phyloP scores from a whole-genome alignment of 37 sponge, comb jelly and placozoan species.

The Hexactinellida sp. region DNA sequence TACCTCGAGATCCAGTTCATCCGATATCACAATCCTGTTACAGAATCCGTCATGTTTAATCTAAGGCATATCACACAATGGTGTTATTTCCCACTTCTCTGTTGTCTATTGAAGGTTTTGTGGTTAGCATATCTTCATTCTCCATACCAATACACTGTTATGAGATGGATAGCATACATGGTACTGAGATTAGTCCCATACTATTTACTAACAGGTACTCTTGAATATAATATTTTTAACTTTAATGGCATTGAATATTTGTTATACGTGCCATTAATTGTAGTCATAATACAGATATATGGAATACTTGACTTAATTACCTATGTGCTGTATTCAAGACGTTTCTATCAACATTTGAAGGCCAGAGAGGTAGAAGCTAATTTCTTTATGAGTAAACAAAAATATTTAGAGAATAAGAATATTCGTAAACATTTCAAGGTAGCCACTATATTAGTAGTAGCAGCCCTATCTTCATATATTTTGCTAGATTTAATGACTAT shows the following conservation, averaged over 20 bases:
- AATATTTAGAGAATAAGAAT: background rate
- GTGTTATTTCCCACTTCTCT: background rate
- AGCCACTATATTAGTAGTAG: background rate
- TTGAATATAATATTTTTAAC: too few species aligned
- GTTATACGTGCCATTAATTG: too few species aligned
- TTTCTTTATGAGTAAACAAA: background rate
- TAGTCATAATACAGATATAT: background rate
- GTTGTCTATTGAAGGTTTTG: background rate
- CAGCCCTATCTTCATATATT: background rate
- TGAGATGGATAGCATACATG: background rate
- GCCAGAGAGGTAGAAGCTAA: background rate
- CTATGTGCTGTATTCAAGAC: background rate
- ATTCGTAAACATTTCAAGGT: background rate
- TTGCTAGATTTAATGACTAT: too few species aligned
- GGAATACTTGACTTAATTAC: background rate
- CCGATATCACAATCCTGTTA: too few species aligned
- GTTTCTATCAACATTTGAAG: slow-evolving; percentile 3
- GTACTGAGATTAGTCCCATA: background rate
- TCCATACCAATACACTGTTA: background rate
- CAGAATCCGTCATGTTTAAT: too few species aligned
- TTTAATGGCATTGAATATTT: too few species aligned
- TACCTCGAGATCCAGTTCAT: background rate
- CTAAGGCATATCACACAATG: background rate
- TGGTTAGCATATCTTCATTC: background rate
- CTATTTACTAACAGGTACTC: too few species aligned